phyloP scores from a whole-genome alignment of 2,797 vertebrate species.

The Miichthys miiuy region DNA sequence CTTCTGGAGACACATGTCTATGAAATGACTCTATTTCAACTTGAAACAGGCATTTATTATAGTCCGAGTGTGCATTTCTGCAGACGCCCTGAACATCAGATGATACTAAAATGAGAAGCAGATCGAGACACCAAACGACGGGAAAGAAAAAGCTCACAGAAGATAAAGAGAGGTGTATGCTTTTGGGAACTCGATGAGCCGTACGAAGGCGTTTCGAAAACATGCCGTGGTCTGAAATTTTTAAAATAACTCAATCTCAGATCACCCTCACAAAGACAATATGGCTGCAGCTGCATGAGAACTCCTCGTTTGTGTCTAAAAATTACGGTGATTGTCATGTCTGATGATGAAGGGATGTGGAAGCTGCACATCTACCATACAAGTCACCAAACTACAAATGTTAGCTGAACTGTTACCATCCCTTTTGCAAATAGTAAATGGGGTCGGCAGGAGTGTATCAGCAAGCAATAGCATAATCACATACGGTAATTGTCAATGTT shows the following conservation, averaged over 20 bases:
- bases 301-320: not conserved
- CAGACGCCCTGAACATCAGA: conserved; percentile 23
- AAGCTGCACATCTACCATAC: not conserved
- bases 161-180: not conserved
- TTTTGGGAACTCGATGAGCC: not conserved
- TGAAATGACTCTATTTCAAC: conserved; percentile 56
- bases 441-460: no score
- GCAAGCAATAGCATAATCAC: no score
- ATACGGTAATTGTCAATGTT: no score
- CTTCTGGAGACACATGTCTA: conserved; percentile 53
- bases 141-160: not conserved
- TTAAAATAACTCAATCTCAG: no score
- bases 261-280: not conserved
- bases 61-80: conserved; percentile 30
- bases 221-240: conserved; percentile 1
- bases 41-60: conserved; percentile 49
- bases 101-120: not conserved
- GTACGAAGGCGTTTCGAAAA: not conserved
- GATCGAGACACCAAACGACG: not conserved
- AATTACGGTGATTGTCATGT: not conserved
- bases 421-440: not conserved
- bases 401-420: not conserved
- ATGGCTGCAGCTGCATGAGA: not conserved
- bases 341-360: not conserved
- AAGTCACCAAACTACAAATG: not conserved